Conservation (phyloP, 2,888 invertebrate genomes). For the Cantharis rustica region DNA sequence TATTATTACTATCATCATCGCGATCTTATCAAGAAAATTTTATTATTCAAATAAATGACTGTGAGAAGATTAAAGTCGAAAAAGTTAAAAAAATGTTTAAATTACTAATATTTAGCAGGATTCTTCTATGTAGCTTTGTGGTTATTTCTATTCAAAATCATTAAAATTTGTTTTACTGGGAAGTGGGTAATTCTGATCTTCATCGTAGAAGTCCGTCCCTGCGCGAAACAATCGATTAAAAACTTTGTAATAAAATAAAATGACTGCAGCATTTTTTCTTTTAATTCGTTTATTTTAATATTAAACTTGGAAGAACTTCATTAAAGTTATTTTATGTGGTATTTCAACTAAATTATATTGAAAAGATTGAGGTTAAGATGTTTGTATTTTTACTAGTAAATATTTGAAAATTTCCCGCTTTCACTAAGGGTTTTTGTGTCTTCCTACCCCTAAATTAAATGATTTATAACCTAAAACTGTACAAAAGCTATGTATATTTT, state of each 20-base stretch:
- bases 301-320: background rate
- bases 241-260: background rate
- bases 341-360: background rate
- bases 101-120: too few species aligned
- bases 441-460: background rate
- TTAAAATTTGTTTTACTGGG: too few species aligned
- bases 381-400: background rate
- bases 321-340: too few species aligned
- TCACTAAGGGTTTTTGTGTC: background rate
- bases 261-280: background rate
- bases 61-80: too few species aligned
- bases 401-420: background rate
- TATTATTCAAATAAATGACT: too few species aligned
- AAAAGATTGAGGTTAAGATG: background rate
- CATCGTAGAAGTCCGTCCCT: background rate
- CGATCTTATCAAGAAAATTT: too few species aligned
- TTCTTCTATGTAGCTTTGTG: too few species aligned
- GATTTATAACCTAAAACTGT: background rate
- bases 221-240: background rate
- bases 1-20: too few species aligned
- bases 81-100: too few species aligned
- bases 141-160: too few species aligned
- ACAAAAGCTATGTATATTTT: background rate
- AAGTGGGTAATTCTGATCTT: background rate
- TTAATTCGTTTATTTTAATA: background rate